A percentile compares a stretch with the other conserved stretches of the same genome.
Evolutionary conservation across 2,797 vertebrate genomes (phyloP).

Genomic region (Eurystomus glaucurus): DNA sequence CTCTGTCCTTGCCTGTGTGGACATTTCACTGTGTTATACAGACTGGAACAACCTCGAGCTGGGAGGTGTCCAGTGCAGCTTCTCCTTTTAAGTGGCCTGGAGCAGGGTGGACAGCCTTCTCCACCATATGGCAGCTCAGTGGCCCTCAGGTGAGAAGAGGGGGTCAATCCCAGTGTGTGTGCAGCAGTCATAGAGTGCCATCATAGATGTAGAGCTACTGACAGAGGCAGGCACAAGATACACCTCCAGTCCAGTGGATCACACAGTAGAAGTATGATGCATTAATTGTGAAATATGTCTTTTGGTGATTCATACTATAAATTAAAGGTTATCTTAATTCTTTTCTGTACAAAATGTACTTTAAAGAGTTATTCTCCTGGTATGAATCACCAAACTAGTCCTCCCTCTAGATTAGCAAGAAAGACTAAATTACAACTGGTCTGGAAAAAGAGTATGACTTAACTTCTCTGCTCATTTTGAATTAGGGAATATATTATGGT

Average conservation of each 20-base stretch:
- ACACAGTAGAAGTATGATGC: background rate
- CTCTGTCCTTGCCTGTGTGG: rapidly evolving
- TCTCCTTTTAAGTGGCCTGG: rapidly evolving
- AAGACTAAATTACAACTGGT: background rate
- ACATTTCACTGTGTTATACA: rapidly evolving
- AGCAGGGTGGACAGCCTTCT: background rate
- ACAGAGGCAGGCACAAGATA: background rate
- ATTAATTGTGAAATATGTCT: constrained; percentile 11
- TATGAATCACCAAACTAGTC: constrained; percentile 43
- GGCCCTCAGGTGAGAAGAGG: background rate
- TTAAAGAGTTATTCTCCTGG: constrained; percentile 25
- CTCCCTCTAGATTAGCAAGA: constrained; percentile 4
- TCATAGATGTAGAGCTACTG: background rate
- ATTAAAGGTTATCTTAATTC: constrained; percentile 63
- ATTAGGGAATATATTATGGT: background rate
- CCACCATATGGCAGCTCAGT: rapidly evolving
- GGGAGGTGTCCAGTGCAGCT: background rate
- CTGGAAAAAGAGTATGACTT: background rate
- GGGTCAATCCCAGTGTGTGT: rapidly evolving
- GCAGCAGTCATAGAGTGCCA: rapidly evolving
- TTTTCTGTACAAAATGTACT: constrained; percentile 22
- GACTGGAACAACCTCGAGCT: background rate
- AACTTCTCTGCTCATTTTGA: background rate
- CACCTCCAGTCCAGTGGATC: background rate
- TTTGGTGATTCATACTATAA: constrained; percentile 51